Percentiles rank a stretch among this genome's conserved stretches.
Conservation (phyloP, 1,140 invertebrate genomes). For the Amphibalanus amphitrite region DNA sequence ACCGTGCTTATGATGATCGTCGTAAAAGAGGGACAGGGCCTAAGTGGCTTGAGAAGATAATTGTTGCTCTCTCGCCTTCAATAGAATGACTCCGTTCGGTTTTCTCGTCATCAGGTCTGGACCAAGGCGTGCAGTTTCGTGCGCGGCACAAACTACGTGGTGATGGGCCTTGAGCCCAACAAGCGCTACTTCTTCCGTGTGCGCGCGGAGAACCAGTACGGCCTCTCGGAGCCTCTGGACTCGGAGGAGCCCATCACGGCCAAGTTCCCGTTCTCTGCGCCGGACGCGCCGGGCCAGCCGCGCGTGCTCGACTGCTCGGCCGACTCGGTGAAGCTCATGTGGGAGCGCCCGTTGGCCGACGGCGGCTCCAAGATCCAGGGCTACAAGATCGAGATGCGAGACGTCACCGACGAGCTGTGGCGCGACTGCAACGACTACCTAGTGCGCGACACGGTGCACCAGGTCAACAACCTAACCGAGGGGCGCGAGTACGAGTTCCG, state of each 20-base stretch:
- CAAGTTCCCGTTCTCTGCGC: constrained; percentile 87
- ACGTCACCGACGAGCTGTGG: constrained; percentile 64
- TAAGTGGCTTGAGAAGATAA: no score
- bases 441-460: constrained; percentile 67
- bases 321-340: constrained; percentile 17
- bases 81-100: no score
- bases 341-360: constrained; percentile 56
- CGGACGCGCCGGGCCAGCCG: constrained; percentile 57
- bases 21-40: no score
- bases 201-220: constrained; percentile 94
- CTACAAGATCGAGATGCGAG: constrained; percentile 46
- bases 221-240: constrained; percentile 78
- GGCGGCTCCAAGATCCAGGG: constrained; percentile 92
- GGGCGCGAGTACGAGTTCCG: constrained; percentile 94
- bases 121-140: constrained; percentile 85
- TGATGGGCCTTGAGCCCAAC: constrained; percentile 87
- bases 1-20: no score
- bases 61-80: no score
- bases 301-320: constrained; percentile 18
- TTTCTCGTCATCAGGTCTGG: constrained; percentile 40
- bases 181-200: constrained; percentile 86
- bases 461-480: constrained; percentile 62
- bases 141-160: constrained; percentile 78
- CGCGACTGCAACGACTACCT: constrained; percentile 65
- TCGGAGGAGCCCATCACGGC: constrained; percentile 70